Evolutionary conservation across 2,113 vertebrate genomes (phyloP), one percentile per base, ranked within the genome.

Genomic region (Caretta caretta): DNA sequence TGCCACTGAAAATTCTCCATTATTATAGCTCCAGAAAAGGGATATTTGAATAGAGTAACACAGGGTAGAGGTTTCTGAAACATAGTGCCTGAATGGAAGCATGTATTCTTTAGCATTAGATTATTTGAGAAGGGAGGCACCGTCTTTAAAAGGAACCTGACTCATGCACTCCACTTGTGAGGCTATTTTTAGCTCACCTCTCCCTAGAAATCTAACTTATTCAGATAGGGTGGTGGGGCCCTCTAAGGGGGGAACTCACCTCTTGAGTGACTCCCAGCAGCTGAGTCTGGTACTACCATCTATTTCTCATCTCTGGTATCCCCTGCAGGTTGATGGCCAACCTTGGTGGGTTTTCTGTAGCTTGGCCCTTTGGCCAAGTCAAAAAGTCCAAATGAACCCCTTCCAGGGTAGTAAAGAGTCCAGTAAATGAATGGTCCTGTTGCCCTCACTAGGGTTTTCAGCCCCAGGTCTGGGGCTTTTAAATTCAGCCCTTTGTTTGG

Each of bases 1-100:
- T 91, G 42, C 88, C 91, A 93, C 93, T 82, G 19, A 97, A 65
- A 90, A 96, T 95, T 38, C 4, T 88, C 17, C 81, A n/a, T 81
- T 94, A 94, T 86, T 96, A 90, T 54, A 76, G 46, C 87, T 87
- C 38, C 81, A 54, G 65, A 57, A 86, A 95, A 93, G 17, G 85
- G 38, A 51, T 54, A 84, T 90, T 91, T 90, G 93, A 81, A 94
- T 80, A 84, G 1, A 11, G 53, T 80, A 35, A 59, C 24, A 72
- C 22, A 42, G 10, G 53, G 6, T 57, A 25, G 56, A 24, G 38
- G 54, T 79, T 95, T 90, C 83, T 82, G 84, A 88, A 95, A 56
- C 57, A 29, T n/a, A 88, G 25, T 51, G 89, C 53, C 69, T 42
- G 49, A 17, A 69, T 48, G 29, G 76, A 62, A n/a, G 25, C n/a